Base-by-base conservation (phyloP, 2,888 invertebrate genomes). In the Brachyptera risi region DNA sequence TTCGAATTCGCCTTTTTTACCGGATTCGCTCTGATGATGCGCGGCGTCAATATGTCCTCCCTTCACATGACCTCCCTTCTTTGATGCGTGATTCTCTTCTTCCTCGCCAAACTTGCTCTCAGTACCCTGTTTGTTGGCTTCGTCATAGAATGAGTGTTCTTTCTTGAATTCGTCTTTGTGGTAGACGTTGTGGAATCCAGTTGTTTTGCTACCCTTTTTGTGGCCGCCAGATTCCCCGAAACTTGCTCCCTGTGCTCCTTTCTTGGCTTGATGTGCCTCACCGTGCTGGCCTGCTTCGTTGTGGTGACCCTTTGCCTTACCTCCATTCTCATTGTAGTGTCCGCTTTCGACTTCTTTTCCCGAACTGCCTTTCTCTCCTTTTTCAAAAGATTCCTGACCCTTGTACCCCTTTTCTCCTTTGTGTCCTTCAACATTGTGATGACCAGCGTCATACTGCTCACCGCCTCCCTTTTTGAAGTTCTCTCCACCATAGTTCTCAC, bases 151-250 rank as follows among this genome's bases (percentile, higher is more conserved):
- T 68, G 84, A 83, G 67, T 87, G 87, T 69, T 87, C 85, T 70
- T 88, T 88, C 73, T 88, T 87, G 78, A 82, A 88, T 73, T 89
- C 89, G 70, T 89, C 86, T 77, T 88, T 88, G 74, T 83, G 81
- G 74, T 84, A 87, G 1, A 86, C 83, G 69, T 85, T 87, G 73
- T 87, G 87, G 76, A 82, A 88, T 17, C 88, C 88, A 5, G 82
- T 84, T 21, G 86, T 80, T 57, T 85, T 85, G 64, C 85, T 83
- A 0, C 87, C 87, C 71, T 87, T 87, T 73, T 84, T 84, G 73
- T 80, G 82, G 65, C 82, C 80, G 58, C 81, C 79, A 65, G 81
- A 79, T 67, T 83, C 78, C 1, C 80, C 81, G 67, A 80, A 82
- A 63, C 80, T 80, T 1, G 77, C 80, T 3, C 83, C 84, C 65